Percentiles rank a stretch among this genome's conserved stretches.
These are phyloP conservation scores for Todus mexicanus DNA, from an alignment of 2,797 vertebrate genomes.

Conservation along the genomic window DNA sequence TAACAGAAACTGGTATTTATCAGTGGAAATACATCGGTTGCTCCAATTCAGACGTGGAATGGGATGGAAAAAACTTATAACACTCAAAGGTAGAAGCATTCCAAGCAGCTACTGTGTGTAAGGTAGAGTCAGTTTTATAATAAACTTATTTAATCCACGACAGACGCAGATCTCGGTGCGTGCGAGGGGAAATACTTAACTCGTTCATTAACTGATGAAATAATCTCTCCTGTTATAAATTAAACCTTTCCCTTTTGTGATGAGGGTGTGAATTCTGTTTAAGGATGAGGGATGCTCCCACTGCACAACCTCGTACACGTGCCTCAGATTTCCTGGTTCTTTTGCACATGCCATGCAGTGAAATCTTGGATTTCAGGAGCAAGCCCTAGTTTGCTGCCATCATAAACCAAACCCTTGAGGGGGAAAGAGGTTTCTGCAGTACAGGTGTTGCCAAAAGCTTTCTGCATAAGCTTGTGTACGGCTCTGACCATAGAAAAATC, in stretches of 20 bases:
- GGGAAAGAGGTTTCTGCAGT: background rate
- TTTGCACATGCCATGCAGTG: background rate
- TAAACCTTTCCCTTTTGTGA: background rate
- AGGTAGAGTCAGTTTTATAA: background rate
- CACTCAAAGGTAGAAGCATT: background rate
- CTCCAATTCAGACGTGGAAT: background rate
- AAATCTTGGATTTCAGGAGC: background rate
- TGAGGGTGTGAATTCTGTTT: background rate
- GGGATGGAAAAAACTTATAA: background rate
- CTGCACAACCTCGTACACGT: fast-evolving
- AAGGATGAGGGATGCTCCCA: background rate
- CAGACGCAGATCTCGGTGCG: background rate
- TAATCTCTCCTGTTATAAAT: background rate
- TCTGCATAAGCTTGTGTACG: background rate
- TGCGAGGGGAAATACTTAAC: background rate
- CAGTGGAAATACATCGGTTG: background rate
- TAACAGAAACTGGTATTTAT: background rate
- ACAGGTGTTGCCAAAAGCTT: background rate
- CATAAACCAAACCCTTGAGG: background rate
- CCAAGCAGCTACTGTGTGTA: background rate
- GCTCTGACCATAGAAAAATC: background rate
- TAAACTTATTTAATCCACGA: background rate
- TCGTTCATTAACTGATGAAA: background rate
- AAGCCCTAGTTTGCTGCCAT: background rate
- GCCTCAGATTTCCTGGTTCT: background rate